These are phyloP conservation scores for Cepphus grylle DNA, from an alignment of 2,113 vertebrate genomes.

Conservation along the genomic window DNA sequence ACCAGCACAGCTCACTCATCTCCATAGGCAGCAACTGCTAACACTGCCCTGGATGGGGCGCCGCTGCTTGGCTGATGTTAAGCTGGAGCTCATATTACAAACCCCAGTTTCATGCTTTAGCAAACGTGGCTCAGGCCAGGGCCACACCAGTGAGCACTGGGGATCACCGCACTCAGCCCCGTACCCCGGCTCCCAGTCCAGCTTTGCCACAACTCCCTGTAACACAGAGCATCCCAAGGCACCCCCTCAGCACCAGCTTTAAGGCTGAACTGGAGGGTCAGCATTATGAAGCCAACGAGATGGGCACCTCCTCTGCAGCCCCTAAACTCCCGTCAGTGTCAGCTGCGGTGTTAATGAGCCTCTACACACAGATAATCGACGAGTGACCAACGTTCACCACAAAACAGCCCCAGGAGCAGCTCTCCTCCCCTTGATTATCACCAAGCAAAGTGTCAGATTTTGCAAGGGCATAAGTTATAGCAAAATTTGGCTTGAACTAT, in stretches of 20 bases:
- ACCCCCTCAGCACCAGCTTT: too few species aligned
- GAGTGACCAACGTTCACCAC: background rate
- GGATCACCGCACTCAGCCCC: fast-evolving
- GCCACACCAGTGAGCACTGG: fast-evolving
- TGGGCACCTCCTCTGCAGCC: background rate
- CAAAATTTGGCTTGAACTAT: too few species aligned
- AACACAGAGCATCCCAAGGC: fast-evolving
- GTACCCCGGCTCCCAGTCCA: fast-evolving
- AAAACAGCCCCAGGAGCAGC: fast-evolving
- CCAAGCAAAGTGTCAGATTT: background rate
- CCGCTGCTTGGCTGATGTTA: fast-evolving
- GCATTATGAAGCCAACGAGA: background rate
- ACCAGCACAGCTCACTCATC: fast-evolving
- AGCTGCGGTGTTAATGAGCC: background rate
- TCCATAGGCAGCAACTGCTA: fast-evolving
- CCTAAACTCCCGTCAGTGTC: background rate
- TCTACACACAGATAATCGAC: background rate
- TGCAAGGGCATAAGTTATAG: background rate
- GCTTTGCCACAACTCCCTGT: fast-evolving
- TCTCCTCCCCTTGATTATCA: too few species aligned
- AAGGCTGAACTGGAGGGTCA: background rate
- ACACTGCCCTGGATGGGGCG: fast-evolving
- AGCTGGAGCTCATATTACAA: fast-evolving
- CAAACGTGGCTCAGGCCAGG: fast-evolving
- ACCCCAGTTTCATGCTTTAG: background rate